Base-by-base conservation (phyloP, 2,113 vertebrate genomes). In the Chionis minor region DNA sequence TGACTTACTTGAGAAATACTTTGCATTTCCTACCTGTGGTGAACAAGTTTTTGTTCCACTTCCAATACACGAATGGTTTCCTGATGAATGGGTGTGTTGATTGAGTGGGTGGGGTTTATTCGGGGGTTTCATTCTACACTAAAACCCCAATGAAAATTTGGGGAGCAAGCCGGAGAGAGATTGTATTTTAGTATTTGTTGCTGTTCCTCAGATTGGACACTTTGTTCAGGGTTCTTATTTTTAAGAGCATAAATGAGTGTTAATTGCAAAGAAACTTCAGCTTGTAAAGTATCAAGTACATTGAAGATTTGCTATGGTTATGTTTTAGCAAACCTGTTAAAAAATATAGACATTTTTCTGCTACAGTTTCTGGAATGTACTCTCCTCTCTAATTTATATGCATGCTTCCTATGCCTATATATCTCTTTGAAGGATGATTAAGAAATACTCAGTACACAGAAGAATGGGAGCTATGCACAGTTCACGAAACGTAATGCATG, bases 401-500 rank as follows among this genome's bases (percentile, higher is more conserved):
- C 49, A 92, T 90, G 95, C 94, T 96, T 96, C 94, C 95, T 93
- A 70, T 88, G 93, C 90, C 79, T 74, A 16, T 92, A 93, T 93
- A 86, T 97, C 92, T 97, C 96, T 96, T 88, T 94, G 95, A 96
- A 94, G 69, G 86, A 96, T 67, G 93, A 97, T 97, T 95, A 92
- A 94, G 97, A 96, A 97, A 93, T 93, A 58, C 81, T 97, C 62
- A 2, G 83, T 80, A 65, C 96, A 94, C 94, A 86, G 92, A 98
- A 96, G 98, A 98, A 98, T 98, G 97, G 97, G 70, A 98, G 90
- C 97, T 98, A 98, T 97, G 97, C 88, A 59, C 81, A 95, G 93
- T 63, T 97, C 97, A 95, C 54, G 18, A 93, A 97, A 97, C 21
- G 86, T 93, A 97, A 98, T 81, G 97, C 95, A 27, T 96, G 97